Evolutionary conservation across 2,113 vertebrate species (phyloP).

Genomic region (Kobus ellipsiprymnus): DNA sequence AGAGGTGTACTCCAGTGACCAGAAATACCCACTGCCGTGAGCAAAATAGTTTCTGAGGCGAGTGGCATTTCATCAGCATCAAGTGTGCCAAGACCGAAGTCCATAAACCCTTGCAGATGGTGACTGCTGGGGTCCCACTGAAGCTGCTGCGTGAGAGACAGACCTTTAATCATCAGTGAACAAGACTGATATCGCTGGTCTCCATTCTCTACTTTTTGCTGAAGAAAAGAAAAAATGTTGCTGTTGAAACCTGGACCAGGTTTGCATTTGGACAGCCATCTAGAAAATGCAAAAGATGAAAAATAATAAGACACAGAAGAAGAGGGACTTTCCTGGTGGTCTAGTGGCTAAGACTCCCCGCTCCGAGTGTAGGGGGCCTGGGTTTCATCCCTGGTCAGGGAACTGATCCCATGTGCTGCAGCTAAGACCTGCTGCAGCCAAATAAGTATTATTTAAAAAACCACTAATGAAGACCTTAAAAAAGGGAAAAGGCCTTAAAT

Average conservation of each 20-base stretch:
- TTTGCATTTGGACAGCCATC: slow-evolving; percentile 68
- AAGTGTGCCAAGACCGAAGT: slow-evolving; percentile 65
- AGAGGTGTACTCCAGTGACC: slow-evolving; percentile 73
- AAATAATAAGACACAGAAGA: neutral
- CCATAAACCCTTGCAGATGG: slow-evolving; percentile 57
- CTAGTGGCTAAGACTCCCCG: neutral
- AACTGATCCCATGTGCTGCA: neutral
- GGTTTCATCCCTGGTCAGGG: neutral
- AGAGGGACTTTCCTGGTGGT: neutral
- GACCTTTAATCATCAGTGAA: slow-evolving; percentile 39
- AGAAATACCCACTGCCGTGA: slow-evolving; percentile 69
- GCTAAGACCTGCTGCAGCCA: neutral
- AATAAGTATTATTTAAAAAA: neutral
- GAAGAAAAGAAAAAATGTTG: slow-evolving; percentile 68
- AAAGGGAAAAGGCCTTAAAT: neutral
- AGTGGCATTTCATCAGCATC: slow-evolving; percentile 70
- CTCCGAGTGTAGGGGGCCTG: neutral
- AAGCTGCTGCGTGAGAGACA: slow-evolving; percentile 67
- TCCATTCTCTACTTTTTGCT: slow-evolving; percentile 63
- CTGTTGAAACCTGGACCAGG: slow-evolving; percentile 72
- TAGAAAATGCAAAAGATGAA: slow-evolving; percentile 26
- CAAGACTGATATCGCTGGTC: slow-evolving; percentile 62
- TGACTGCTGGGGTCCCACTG: slow-evolving; percentile 65
- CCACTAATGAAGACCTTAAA: neutral
- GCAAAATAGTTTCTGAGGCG: slow-evolving; percentile 61